These are phyloP conservation scores for Machaerirhynchus nigripectus DNA, from an alignment of 2,113 vertebrate genomes.

Conservation along the genomic window DNA sequence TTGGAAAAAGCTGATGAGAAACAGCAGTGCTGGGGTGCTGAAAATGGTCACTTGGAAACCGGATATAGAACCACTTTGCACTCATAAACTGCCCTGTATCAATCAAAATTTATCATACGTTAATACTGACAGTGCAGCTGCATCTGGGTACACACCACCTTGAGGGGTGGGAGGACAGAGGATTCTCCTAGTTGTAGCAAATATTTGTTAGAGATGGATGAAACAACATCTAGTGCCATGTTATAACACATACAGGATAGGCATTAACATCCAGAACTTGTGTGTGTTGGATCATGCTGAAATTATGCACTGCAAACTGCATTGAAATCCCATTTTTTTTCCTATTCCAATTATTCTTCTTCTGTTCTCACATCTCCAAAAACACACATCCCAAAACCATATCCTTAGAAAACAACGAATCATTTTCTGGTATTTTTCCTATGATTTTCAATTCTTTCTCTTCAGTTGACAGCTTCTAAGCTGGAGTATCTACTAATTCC, in stretches of 20 bases:
- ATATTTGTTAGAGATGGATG: neutral
- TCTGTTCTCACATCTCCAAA: neutral
- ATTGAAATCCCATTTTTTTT: neutral
- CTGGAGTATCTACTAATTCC: neutral
- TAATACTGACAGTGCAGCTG: neutral
- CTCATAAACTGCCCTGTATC: neutral
- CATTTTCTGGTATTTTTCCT: neutral
- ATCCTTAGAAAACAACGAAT: neutral
- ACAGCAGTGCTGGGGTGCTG: neutral
- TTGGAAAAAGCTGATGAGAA: neutral
- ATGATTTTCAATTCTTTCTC: neutral
- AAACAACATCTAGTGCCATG: neutral
- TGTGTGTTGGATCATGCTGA: neutral
- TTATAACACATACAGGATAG: neutral
- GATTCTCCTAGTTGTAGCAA: neutral
- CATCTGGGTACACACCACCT: neutral
- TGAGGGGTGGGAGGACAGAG: neutral
- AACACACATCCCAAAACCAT: neutral
- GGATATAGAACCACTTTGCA: neutral
- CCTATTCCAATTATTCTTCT: neutral
- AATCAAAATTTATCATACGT: neutral
- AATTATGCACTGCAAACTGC: neutral
- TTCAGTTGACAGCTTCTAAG: neutral
- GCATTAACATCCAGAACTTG: neutral
- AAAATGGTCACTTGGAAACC: neutral